A percentile compares a stretch with the other conserved stretches of the same genome.
Evolutionary conservation across 2,797 vertebrate species (phyloP).

Genomic region (Pampus argenteus): DNA sequence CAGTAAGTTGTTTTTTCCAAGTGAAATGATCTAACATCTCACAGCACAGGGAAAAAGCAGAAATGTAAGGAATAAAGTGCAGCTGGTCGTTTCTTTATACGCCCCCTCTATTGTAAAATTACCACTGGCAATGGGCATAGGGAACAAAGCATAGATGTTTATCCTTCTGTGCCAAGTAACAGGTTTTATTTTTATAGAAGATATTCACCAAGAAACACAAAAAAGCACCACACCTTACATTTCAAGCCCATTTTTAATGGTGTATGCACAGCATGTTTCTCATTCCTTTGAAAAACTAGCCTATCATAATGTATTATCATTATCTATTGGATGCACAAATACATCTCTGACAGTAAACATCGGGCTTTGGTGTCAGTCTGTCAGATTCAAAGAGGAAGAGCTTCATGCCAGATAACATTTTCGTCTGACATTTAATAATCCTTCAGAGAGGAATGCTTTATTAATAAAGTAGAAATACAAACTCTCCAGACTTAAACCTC

Average conservation of each 20-base stretch:
- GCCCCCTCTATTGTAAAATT: not conserved
- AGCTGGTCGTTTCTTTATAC: not conserved
- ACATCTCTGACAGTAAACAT: conserved; percentile 34
- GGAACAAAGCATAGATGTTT: not conserved
- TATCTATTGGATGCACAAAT: not conserved
- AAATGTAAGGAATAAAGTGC: not conserved
- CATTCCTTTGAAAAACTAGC: not conserved
- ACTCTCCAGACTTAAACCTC: conserved; percentile 30
- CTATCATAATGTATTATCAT: conserved; percentile 1
- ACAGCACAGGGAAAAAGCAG: not conserved
- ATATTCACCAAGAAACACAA: not conserved
- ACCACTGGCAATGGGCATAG: not conserved
- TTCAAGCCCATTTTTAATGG: not conserved
- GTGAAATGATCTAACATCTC: not conserved
- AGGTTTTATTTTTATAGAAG: not conserved
- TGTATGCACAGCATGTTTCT: not conserved
- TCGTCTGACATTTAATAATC: conserved; percentile 63
- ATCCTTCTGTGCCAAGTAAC: not conserved
- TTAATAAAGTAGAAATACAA: conserved; percentile 34
- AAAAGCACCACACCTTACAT: not conserved
- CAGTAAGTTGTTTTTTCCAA: conserved; percentile 1
- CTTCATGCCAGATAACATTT: conserved; percentile 39
- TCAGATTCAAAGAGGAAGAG: conserved; percentile 34
- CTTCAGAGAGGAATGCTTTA: conserved; percentile 45
- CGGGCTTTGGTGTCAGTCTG: conserved; percentile 30